A percentile compares a stretch with the other conserved stretches of the same genome.
Conservation (phyloP, 1,140 invertebrate species). For the Drosophila triauraria region DNA sequence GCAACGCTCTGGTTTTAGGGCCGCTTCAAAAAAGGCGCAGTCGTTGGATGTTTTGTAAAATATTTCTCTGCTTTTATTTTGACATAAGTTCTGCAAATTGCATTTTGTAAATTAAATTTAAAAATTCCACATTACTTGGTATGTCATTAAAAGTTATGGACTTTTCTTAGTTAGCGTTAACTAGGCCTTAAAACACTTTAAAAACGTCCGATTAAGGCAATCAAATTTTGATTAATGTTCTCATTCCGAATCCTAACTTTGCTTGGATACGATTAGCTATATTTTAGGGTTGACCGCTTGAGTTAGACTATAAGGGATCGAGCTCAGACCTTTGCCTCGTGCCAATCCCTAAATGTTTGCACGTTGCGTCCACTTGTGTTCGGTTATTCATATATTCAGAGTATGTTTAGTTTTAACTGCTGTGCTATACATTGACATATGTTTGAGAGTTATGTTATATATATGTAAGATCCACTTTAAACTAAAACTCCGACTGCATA, state of each 20-base stretch:
- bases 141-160: slow-evolving; percentile 55
- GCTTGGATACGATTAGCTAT: slow-evolving; percentile 29
- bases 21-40: slow-evolving; percentile 3
- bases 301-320: slow-evolving; percentile 60
- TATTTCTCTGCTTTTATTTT: slow-evolving; percentile 63
- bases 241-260: slow-evolving; percentile 4
- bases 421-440: slow-evolving; percentile 40
- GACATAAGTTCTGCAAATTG: slow-evolving; percentile 61
- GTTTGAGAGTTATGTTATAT: slow-evolving; percentile 21
- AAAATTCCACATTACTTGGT: slow-evolving; percentile 51
- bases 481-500: slow-evolving; percentile 60
- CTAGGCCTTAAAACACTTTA: slow-evolving; percentile 51
- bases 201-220: slow-evolving; percentile 62
- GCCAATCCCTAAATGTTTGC: slow-evolving; percentile 56
- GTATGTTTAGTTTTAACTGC: slow-evolving; percentile 35
- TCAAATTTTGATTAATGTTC: slow-evolving; percentile 68
- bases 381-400: slow-evolving; percentile 45
- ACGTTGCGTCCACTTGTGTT: slow-evolving; percentile 55
- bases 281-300: slow-evolving; percentile 63
- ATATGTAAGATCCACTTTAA: slow-evolving; percentile 26
- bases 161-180: slow-evolving; percentile 52
- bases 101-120: slow-evolving; percentile 67
- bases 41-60: slow-evolving; percentile 54
- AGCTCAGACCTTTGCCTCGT: slow-evolving; percentile 1
- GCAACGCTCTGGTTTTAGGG: slow-evolving; percentile 31